Base-by-base conservation (phyloP, 2,888 invertebrate genomes). In the Eupithecia insigniata region DNA sequence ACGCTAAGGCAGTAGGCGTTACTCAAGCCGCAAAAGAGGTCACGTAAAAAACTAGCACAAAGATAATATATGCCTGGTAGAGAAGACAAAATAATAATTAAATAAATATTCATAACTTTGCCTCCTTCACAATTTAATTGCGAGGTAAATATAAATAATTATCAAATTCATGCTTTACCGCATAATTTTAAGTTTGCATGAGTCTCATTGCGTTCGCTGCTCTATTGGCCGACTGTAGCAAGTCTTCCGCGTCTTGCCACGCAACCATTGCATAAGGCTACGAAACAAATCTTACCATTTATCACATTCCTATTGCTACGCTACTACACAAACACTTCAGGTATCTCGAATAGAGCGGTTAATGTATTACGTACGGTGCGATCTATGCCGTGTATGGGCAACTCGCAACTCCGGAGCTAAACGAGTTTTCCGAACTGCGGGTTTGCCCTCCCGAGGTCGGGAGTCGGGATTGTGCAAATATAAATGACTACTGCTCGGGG, bases 171-270 rank as follows among this genome's bases (percentile, higher is more conserved):
- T 73, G 75, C 71, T 78, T 78, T 72, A 74, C 76, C 75, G 69
- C 75, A 78, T 76, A 73, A 80, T 78, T 81, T 78, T 81, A 81
- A 81, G 82, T 82, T 84, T 78, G 85, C 85, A 85, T 82, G 83
- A 85, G 83, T 82, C 80, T 79, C 83, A 85, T 88, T 87, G 85
- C 86, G 84, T 83, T 86, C 83, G 85, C 85, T 91, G 92, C 90
- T 92, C 92, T 86, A 91, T 90, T 92, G 91, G 89, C 90, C 92
- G 90, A 92, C 86, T 92, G 90, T 84, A 87, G 81, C 12, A 34
- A 83, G 87, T 86, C 92, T 93, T 93, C 93, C 93, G 92, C 85
- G 88, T 92, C 87, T 85, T 80, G 86, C 87, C 89, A 91, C 89
- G 90, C 89, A 89, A 90, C 82, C 64, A 82, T 92, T 92, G 85